Base-by-base conservation (phyloP, 37 sponge, comb jelly and placozoan genomes). In the Lycopodina hypogea region DNA sequence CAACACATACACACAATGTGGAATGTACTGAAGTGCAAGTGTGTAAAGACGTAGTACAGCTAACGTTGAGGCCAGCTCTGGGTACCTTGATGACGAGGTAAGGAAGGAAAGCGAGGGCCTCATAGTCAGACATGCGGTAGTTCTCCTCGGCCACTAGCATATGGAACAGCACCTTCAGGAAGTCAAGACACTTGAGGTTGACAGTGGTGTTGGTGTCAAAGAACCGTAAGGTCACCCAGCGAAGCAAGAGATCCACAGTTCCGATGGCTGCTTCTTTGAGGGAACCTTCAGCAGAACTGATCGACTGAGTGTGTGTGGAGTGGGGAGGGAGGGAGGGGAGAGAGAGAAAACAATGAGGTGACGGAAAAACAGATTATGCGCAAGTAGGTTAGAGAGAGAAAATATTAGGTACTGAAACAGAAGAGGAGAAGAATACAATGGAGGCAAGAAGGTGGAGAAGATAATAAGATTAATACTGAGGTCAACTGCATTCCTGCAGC, bases 181-280 rank as follows among this genome's bases (percentile, higher is more conserved):
- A 86, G 74, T 95, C 96, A n/a, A 95, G 84, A 53, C 90, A 89
- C 83, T 89, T 87, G 28, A 93, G 33, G 55, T 86, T 87, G 61
- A 95, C 90, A 9, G 84, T 89, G 24, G 94, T 89, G 74, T 95
- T 95, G 56, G 90, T 93, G 68, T 93, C 92, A 84, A 90, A 90
- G 83, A 87, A 92, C 52, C 87, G 68, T 68, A 95, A 77, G 12
- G 96, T 88, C 36, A 89, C 69, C 90, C 90, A 95, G 65, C 95
- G 85, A 23, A 95, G 81, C 38, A 95, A 42, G 22, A 95, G 87
- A 59, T 95, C 96, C 3, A 78, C 35, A 36, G 78, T 82, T 22
- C 80, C 76, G 42, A 92, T 78, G 53, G 86, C 87, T 26, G 84
- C 87, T 4, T 66, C 76, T 39, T 86, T 73, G 63, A 62, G 79